phyloP scores from a whole-genome alignment of 1,140 invertebrate genomes.

The Trigoniulus corallinus region DNA sequence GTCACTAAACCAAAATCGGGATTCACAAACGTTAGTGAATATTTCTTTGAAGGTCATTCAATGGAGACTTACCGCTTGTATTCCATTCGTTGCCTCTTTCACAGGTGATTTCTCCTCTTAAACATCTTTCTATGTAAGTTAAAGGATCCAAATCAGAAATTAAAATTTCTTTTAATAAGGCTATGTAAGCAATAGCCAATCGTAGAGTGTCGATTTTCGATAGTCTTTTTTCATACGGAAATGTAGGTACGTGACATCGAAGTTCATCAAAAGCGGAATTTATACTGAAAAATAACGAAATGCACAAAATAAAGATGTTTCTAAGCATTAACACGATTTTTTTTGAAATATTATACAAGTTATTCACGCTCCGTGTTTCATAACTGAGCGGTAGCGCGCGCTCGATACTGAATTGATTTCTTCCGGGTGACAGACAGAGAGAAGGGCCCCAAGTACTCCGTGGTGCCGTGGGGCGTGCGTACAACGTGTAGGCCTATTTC shows the following conservation, averaged over 20 bases:
- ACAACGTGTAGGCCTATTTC: too few relatives aligned
- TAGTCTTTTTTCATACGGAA: slow-evolving; percentile 93
- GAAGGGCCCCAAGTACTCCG: too few relatives aligned
- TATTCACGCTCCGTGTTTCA: too few relatives aligned
- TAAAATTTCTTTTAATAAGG: slow-evolving; percentile 73
- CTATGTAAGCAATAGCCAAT: slow-evolving; percentile 91
- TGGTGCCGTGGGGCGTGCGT: too few relatives aligned
- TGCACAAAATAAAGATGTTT: not conserved
- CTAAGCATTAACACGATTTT: too few relatives aligned
- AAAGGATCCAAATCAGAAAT: slow-evolving; percentile 72
- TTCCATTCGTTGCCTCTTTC: slow-evolving; percentile 82
- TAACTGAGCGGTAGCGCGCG: too few relatives aligned
- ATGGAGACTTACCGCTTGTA: slow-evolving; percentile 61
- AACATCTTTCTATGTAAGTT: slow-evolving; percentile 80
- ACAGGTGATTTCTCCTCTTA: slow-evolving; percentile 56
- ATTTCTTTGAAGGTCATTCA: not conserved
- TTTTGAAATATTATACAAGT: too few relatives aligned
- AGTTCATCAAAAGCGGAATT: slow-evolving; percentile 96
- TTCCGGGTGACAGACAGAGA: too few relatives aligned
- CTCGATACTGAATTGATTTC: too few relatives aligned
- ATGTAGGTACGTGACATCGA: slow-evolving; percentile 87
- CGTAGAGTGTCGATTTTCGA: slow-evolving; percentile 95
- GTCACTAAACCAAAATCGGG: too few relatives aligned
- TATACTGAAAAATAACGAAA: slow-evolving; percentile 47
- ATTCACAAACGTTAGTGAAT: too few relatives aligned